Base-by-base conservation (phyloP, 2,888 invertebrate genomes). In the Athripsodes cinereus region DNA sequence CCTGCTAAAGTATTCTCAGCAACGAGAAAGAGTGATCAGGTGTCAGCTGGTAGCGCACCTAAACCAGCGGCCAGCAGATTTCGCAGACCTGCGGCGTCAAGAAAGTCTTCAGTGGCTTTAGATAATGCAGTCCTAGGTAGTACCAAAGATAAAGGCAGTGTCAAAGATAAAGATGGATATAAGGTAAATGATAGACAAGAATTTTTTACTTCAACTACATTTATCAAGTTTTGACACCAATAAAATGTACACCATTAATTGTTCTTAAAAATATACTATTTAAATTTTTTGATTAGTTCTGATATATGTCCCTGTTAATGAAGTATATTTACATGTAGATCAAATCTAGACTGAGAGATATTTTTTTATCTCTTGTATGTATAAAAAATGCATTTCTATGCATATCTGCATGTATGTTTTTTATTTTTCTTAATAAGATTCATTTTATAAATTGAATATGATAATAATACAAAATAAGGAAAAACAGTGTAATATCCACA, bases 41-140 rank as follows among this genome's bases (percentile, higher is more conserved):
- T 70, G 69, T 70, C 74, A 69, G 79, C 84, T 71, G 79, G 86
- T 74, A 80, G 84, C 70, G 78, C 83, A 60, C 76, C 82, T 60
- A 74, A 83, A 56, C 80, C 84, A 70, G 83, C 85, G n/a, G 86
- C 88, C 54, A 87, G 86, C 72, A 81, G 86, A 69, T 83, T 87
- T 61, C 73, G 84, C 18, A 70, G 72, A n/a, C 80, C 81, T 31
- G 75, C 82, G n/a, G 79, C 83, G 19, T 80, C 81, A 65, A 72
- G 81, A 53, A 79, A 83, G 62, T 78, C 79, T 5, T 77, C 79
- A 1, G 80, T 80, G 1, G 77, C 77, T 1, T 71, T 76, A 19
- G 78, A 82, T 66, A 82, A 82, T 63, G 79, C 81, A 2, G 75
- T 82, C 8, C 71, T 76, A 2, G 74, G 80, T 8, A 81, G 81